Base-by-base conservation (phyloP, 2,888 invertebrate species). In the Caenorhabditis virilis region DNA sequence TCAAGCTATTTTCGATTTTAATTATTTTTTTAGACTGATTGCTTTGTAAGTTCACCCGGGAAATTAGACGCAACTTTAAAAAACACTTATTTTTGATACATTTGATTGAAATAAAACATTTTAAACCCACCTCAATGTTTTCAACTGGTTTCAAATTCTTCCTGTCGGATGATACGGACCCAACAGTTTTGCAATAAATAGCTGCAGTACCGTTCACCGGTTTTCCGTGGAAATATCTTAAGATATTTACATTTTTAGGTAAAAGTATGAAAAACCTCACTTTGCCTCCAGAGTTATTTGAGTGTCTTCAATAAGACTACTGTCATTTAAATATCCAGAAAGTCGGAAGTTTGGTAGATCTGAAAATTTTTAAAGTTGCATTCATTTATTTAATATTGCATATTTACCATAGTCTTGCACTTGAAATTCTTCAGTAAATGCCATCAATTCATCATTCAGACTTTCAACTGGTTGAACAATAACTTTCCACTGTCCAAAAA, bases 401-500 rank as follows among this genome's bases (percentile, higher is more conserved):
- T 36, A 26, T 27, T 13, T 43, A 70, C 70, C 66, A 52, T 72
- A 72, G 30, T 69, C 69, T 23, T 55, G 47, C 3, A 72, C 72
- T 46, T 61, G 51, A 57, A 72, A 69, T 0, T 16, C 3, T 20
- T 65, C 53, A 5, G 54, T 55, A 20, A 63, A 69, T 36, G 36
- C 5, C 15, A 13, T n/a, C n/a, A n/a, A n/a, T n/a, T n/a, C n/a
- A n/a, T n/a, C n/a, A n/a, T n/a, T n/a, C n/a, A 35, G 26, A 30
- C n/a, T n/a, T n/a, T 62, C 68, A 1, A 53, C 39, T 25, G 74
- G 66, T 11, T 66, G 53, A 6, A 68, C 69, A 11, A 56, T 26
- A 0, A 74, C 58, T 26, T 53, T 61, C 79, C 79, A 79, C 18
- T 74, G 70, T 0, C 79, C 79, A 33, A 66, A 74, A 22, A 72